phyloP scores from a whole-genome alignment of 2,797 vertebrate genomes.

The Cephalopachus bancanus region DNA sequence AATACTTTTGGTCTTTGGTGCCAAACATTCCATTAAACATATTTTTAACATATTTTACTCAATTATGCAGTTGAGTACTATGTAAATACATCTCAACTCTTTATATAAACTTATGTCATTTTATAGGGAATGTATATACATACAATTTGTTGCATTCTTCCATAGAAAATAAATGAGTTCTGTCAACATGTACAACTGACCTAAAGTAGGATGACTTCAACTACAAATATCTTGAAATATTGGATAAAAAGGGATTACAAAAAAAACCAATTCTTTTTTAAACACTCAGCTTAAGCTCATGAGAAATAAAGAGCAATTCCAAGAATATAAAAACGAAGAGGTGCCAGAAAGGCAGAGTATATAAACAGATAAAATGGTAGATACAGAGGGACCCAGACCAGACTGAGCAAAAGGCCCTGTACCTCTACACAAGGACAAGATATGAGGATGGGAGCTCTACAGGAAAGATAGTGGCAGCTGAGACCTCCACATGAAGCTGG shows the following conservation, averaged over 20 bases:
- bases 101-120: background rate
- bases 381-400: background rate
- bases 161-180: constrained; percentile 29
- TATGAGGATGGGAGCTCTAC: fast-evolving
- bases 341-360: background rate
- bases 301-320: constrained; percentile 35
- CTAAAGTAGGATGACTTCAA: constrained; percentile 10
- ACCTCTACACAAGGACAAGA: background rate
- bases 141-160: background rate
- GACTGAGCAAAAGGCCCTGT: background rate
- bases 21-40: background rate
- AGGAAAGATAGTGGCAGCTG: background rate
- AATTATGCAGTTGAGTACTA: background rate
- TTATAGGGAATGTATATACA: background rate
- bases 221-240: background rate
- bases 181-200: background rate
- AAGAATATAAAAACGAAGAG: background rate
- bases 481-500: background rate
- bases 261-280: background rate
- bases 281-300: background rate
- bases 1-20: background rate
- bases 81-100: constrained; percentile 14
- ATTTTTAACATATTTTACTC: constrained; percentile 33
- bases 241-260: background rate
- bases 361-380: background rate